Conservation (phyloP, 2,113 vertebrate genomes). For the Protobothrops mucrosquamatus region DNA sequence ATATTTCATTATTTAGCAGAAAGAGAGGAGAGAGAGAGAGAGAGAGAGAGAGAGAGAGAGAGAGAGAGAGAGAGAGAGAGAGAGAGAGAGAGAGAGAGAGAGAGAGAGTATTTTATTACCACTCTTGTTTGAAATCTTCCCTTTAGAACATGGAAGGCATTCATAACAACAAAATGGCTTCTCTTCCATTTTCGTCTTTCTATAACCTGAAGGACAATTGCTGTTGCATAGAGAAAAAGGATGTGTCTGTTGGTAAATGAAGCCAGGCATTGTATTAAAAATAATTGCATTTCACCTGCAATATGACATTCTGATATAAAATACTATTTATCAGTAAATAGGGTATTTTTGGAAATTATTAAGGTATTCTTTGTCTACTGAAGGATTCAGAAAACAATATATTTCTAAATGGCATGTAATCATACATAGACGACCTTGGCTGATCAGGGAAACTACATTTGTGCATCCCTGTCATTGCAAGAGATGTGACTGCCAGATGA, state of each 20-base stretch:
- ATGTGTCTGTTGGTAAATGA: neutral
- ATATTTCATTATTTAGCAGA: neutral
- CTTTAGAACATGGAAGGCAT: neutral
- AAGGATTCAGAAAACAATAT: neutral
- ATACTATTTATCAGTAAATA: neutral
- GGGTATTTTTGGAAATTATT: neutral
- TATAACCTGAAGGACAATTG: neutral
- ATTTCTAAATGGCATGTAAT: neutral
- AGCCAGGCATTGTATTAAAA: neutral
- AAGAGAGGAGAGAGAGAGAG: too few relatives aligned
- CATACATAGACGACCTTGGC: neutral
- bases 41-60: too few relatives aligned
- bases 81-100: accelerated
- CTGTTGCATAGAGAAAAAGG: neutral
- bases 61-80: too few relatives aligned
- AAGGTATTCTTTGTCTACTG: neutral
- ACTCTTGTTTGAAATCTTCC: neutral
- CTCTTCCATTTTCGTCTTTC: neutral
- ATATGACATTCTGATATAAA: neutral
- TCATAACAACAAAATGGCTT: neutral
- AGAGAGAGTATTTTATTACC: neutral
- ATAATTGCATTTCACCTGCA: neutral
- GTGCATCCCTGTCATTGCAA: neutral
- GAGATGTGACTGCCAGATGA: neutral
- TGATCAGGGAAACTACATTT: neutral